Percentiles rank a stretch among this genome's conserved stretches.
Conservation (phyloP, 2,797 vertebrate species). For the Salarias fasciatus region DNA sequence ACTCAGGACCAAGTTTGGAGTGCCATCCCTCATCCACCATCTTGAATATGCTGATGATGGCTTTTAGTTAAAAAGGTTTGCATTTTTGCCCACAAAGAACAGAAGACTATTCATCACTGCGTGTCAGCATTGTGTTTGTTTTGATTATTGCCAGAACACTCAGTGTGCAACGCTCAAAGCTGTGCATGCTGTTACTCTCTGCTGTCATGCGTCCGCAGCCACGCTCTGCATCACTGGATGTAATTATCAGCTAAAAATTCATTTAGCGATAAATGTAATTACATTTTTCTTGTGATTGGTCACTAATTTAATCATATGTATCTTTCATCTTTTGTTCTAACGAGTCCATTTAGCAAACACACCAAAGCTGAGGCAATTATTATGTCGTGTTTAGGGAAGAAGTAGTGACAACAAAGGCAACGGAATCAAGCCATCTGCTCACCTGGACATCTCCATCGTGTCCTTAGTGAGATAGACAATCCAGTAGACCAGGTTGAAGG, state of each 20-base stretch:
- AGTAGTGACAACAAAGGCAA: conserved; percentile 1
- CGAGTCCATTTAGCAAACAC: not conserved
- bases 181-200: too few species aligned
- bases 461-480: conserved; percentile 98
- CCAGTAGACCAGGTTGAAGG: conserved; percentile 98
- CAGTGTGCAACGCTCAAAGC: too few species aligned
- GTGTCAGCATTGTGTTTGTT: too few species aligned
- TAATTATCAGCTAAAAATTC: too few species aligned
- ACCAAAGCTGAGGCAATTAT: too few species aligned
- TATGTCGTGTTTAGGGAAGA: not conserved
- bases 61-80: too few species aligned
- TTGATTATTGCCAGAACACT: too few species aligned
- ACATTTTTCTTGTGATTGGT: too few species aligned
- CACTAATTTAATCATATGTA: not conserved
- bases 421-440: conserved; percentile 47
- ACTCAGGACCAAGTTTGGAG: not conserved
- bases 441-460: conserved; percentile 93
- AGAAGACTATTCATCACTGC: too few species aligned
- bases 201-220: not conserved
- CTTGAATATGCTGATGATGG: too few species aligned
- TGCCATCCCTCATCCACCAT: not conserved
- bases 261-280: too few species aligned
- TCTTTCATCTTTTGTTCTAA: not conserved
- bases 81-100: too few species aligned
- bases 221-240: not conserved